Conservation (phyloP, 2,888 invertebrate genomes). For the Clanis bilineata region DNA sequence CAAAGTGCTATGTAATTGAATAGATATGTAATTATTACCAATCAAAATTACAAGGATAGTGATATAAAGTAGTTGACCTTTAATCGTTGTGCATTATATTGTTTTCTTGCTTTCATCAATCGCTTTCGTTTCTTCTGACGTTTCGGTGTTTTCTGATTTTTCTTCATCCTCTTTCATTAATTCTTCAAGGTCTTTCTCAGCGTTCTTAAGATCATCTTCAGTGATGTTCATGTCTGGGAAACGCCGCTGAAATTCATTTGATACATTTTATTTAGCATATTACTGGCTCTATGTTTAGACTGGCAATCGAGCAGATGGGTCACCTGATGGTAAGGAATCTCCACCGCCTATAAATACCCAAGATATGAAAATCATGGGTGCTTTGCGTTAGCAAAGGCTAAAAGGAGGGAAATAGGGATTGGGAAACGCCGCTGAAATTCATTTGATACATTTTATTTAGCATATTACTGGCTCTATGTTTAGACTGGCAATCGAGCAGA, state of each 20-base stretch:
- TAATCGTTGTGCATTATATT: slow-evolving; percentile 36
- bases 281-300: too few relatives aligned
- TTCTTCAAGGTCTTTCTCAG: slow-evolving; percentile 65
- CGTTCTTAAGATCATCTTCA: slow-evolving; percentile 70
- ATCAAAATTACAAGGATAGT: not conserved
- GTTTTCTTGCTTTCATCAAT: slow-evolving; percentile 52
- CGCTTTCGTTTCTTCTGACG: slow-evolving; percentile 18
- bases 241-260: slow-evolving; percentile 52
- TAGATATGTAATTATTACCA: not conserved
- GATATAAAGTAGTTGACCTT: not conserved
- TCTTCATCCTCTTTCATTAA: slow-evolving; percentile 50
- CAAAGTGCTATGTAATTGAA: not conserved
- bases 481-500: too few relatives aligned
- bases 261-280: not conserved
- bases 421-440: slow-evolving; percentile 66
- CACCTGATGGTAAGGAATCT: too few relatives aligned
- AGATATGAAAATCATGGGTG: too few relatives aligned
- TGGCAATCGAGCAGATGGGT: too few relatives aligned
- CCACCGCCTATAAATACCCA: too few relatives aligned
- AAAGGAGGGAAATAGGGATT: too few relatives aligned
- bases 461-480: too few relatives aligned
- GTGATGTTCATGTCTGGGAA: slow-evolving; percentile 71
- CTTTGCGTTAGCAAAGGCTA: too few relatives aligned
- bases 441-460: not conserved
- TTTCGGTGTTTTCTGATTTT: slow-evolving; percentile 15